Conservation (phyloP, 2,797 vertebrate genomes). For the Rhabdophis nuchalis region DNA sequence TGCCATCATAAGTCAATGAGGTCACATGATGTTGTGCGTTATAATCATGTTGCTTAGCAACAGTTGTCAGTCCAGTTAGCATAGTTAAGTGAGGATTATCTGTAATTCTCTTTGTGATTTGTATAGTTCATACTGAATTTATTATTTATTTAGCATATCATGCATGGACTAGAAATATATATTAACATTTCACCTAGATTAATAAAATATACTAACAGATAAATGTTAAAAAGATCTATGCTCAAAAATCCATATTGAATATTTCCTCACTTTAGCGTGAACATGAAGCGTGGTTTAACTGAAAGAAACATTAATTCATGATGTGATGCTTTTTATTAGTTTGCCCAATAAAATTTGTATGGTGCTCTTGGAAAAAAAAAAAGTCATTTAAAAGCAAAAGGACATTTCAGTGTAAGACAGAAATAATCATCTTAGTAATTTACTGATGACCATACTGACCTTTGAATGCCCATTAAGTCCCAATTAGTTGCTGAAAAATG, state of each 20-base stretch:
- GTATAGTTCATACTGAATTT: neutral
- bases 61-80: neutral
- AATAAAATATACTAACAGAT: neutral
- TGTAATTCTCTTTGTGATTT: neutral
- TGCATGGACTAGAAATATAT: neutral
- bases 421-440: neutral
- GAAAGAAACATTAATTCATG: neutral
- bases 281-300: neutral
- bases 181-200: neutral
- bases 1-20: neutral
- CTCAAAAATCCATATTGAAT: neutral
- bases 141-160: neutral
- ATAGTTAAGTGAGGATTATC: neutral
- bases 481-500: neutral
- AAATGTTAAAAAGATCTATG: neutral
- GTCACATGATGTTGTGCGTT: neutral
- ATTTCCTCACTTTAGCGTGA: neutral
- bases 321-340: neutral
- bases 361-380: neutral
- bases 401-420: neutral
- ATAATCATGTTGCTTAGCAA: neutral
- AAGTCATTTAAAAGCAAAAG: neutral
- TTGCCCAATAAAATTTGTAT: neutral
- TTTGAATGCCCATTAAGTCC: neutral
- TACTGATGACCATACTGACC: neutral